A percentile compares a stretch with the other conserved stretches of the same genome.
phyloP scores from a whole-genome alignment of 2,113 vertebrate species.

The Centropus unirufus region DNA sequence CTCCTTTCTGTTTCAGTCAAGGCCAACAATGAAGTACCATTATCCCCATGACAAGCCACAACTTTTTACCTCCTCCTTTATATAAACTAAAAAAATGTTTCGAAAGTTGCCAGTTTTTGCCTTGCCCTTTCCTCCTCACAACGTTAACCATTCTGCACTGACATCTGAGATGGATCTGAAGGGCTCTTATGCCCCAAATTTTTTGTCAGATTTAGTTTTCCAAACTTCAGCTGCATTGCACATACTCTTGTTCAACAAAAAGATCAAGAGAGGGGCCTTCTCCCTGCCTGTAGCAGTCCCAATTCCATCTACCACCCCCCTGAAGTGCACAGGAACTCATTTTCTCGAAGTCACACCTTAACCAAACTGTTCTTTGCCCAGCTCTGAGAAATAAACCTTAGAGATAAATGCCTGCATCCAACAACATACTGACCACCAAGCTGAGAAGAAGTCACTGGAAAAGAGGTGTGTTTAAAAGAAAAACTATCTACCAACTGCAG shows the following conservation, averaged over 20 bases:
- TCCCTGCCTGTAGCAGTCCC: neutral
- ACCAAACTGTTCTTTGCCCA: accelerated
- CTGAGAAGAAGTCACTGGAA: neutral
- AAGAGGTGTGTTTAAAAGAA: neutral
- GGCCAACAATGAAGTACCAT: neutral
- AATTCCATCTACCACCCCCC: neutral
- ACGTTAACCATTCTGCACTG: neutral
- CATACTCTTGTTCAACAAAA: neutral
- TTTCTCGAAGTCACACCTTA: neutral
- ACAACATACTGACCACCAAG: neutral
- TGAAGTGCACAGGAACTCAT: neutral
- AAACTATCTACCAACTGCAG: neutral
- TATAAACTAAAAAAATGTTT: neutral
- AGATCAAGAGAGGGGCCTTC: neutral
- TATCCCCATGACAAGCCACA: neutral
- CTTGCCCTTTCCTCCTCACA: neutral
- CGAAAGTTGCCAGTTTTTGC: neutral
- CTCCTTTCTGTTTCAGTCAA: neutral
- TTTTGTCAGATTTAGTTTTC: neutral
- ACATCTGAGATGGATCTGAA: neutral
- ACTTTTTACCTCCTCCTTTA: neutral
- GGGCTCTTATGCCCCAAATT: accelerated
- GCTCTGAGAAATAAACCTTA: neutral
- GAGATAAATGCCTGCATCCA: neutral
- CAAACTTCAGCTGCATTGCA: neutral